Base-by-base conservation (phyloP, 1,140 invertebrate genomes). In the Babylonia areolata region DNA sequence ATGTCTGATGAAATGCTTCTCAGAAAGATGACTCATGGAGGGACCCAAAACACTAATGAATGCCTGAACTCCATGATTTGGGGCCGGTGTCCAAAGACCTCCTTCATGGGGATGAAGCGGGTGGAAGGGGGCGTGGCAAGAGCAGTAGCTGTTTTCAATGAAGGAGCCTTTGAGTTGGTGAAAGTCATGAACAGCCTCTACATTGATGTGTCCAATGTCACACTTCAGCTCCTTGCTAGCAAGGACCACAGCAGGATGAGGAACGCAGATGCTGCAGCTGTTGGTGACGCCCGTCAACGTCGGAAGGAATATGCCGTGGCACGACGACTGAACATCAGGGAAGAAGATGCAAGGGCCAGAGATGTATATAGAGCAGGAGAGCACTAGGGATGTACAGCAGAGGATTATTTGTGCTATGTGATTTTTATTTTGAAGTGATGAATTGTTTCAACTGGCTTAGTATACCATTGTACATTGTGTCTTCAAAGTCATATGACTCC, bases 41-140 rank as follows among this genome's bases (percentile, higher is more conserved):
- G 75, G n/a, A 78, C 75, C 17, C 75, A 78, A 31, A 78, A 78
- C n/a, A 78, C n/a, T n/a, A 37, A 78, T 78, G 75, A 78, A 28
- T 35, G 39, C 75, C 75, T 78, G 15, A 78, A 78, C 35, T 17
- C 23, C 15, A 78, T 31, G 17, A 78, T 42, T 37, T 78, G 75
- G 75, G 35, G 17, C 28, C 17, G 75, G 15, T 35, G 39, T 28
- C 39, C 75, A 3, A 37, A 78, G 35, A 78, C 75, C 9, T 78
- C 75, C 3, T 78, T 78, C 35, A 31, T 78, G 75, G 35, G 75
- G 12, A 11, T 78, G 75, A 12, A 28, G 28, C 33, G 75, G 6
- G 75, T 78, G 12, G 23, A 37, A 28, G 75, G 75, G 15, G 31
- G 23, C 28, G 75, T 78, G 15, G 75, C 75, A 9, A 31, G 75